These are phyloP conservation scores for Dendropsophus ebraccatus DNA, from an alignment of 2,113 vertebrate species.

Conservation along the genomic window DNA sequence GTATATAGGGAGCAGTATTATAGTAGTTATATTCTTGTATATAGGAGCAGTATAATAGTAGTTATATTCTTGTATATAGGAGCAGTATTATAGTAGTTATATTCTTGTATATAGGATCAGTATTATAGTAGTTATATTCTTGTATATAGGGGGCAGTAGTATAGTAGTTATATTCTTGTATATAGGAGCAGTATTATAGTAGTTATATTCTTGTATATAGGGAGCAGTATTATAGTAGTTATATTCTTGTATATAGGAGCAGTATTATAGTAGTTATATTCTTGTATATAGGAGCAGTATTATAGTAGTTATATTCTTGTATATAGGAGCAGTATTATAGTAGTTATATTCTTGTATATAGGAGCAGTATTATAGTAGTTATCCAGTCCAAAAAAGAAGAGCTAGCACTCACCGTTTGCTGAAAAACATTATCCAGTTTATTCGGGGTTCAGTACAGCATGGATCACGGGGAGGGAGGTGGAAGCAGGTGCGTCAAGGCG, in stretches of 20 bases:
- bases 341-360: neutral
- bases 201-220: slow-evolving; percentile 16
- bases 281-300: slow-evolving; percentile 1
- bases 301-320: slow-evolving; percentile 8
- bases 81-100: too few species aligned
- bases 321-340: slow-evolving; percentile 1
- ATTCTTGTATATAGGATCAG: neutral
- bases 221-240: slow-evolving; percentile 8
- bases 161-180: slow-evolving; percentile 8
- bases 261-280: slow-evolving; percentile 17
- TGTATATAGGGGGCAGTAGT: neutral
- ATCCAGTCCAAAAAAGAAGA: too few species aligned
- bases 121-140: slow-evolving; percentile 6
- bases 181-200: slow-evolving; percentile 8
- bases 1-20: slow-evolving; percentile 4
- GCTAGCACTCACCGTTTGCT: too few species aligned
- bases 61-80: neutral
- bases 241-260: slow-evolving; percentile 3
- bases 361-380: neutral
- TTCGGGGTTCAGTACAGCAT: too few species aligned
- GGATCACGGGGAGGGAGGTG: too few species aligned
- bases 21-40: slow-evolving; percentile 9
- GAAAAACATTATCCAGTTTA: too few species aligned
- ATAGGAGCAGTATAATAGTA: slow-evolving; percentile 2
- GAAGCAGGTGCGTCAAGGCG: too few species aligned